phyloP scores from a whole-genome alignment of 2,888 invertebrate species.

The Pandemis corylana region DNA sequence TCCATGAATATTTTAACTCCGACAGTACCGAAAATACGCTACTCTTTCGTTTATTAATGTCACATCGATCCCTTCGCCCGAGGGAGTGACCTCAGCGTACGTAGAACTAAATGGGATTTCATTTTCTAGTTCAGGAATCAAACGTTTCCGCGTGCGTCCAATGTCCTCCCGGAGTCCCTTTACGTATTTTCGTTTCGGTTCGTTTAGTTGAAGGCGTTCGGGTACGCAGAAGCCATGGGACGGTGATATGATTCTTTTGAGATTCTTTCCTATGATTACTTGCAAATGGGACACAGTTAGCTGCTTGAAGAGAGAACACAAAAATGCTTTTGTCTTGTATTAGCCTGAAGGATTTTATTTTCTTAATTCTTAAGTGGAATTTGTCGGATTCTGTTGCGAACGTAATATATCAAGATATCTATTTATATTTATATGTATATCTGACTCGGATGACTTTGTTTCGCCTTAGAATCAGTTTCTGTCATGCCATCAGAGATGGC shows the following conservation, averaged over 20 bases:
- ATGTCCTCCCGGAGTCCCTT: slow-evolving; percentile 63
- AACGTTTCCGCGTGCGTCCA: slow-evolving; percentile 66
- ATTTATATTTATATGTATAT: too few relatives aligned
- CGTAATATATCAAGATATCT: too few relatives aligned
- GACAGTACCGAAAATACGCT: slow-evolving; percentile 71
- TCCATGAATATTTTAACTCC: slow-evolving; percentile 79
- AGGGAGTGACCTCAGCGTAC: slow-evolving; percentile 59
- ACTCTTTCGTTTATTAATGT: slow-evolving; percentile 77
- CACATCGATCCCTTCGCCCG: slow-evolving; percentile 65
- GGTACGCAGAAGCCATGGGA: slow-evolving; percentile 24
- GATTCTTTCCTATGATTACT: slow-evolving; percentile 3
- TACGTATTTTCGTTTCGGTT: slow-evolving; percentile 63
- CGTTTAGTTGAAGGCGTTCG: slow-evolving; percentile 57
- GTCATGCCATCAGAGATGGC: too few relatives aligned
- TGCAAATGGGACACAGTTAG: not conserved
- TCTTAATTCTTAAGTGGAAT: too few relatives aligned
- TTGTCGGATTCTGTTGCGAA: too few relatives aligned
- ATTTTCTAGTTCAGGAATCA: slow-evolving; percentile 82
- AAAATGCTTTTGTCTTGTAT: not conserved
- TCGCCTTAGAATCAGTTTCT: too few relatives aligned
- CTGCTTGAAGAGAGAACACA: too few relatives aligned
- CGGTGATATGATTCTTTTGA: slow-evolving; percentile 2
- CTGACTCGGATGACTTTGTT: too few relatives aligned
- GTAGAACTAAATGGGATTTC: slow-evolving; percentile 75
- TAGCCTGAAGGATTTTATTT: not conserved